Evolutionary conservation across 2,797 vertebrate species (phyloP).

Genomic region (Danio tinwini): DNA sequence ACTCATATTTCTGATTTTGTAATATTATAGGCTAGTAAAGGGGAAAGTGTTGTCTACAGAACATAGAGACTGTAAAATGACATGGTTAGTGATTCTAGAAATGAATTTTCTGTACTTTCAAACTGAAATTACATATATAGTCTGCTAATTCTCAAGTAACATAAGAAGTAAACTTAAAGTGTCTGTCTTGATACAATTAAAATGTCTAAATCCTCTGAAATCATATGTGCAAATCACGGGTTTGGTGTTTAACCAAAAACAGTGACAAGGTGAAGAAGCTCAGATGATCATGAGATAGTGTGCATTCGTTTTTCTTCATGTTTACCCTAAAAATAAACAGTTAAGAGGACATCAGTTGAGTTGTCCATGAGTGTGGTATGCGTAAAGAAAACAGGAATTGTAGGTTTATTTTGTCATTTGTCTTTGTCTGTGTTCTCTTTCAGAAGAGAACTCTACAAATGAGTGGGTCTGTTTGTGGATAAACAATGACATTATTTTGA

Average conservation of each 20-base stretch:
- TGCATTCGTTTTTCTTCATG: background rate
- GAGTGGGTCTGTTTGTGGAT: background rate
- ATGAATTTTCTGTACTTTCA: background rate
- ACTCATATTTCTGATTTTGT: background rate
- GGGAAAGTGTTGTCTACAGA: background rate
- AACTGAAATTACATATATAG: background rate
- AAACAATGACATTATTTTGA: constrained; percentile 11
- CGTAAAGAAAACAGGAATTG: background rate
- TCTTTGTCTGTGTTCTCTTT: background rate
- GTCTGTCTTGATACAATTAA: background rate
- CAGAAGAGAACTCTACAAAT: background rate
- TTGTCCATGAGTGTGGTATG: background rate
- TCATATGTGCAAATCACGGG: background rate
- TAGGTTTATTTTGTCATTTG: background rate
- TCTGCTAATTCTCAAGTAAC: constrained; percentile 6
- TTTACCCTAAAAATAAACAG: constrained; percentile 10
- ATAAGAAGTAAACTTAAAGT: background rate
- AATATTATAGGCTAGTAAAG: background rate
- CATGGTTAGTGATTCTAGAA: background rate
- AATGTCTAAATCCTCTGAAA: constrained; percentile 5
- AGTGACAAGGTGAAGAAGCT: background rate
- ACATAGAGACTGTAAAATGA: background rate
- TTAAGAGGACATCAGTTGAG: background rate
- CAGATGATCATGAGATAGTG: constrained; percentile 11
- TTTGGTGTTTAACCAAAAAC: constrained; percentile 31